Conservation (phyloP, 2,888 invertebrate genomes). For the Melangyna quadrimaculata region DNA sequence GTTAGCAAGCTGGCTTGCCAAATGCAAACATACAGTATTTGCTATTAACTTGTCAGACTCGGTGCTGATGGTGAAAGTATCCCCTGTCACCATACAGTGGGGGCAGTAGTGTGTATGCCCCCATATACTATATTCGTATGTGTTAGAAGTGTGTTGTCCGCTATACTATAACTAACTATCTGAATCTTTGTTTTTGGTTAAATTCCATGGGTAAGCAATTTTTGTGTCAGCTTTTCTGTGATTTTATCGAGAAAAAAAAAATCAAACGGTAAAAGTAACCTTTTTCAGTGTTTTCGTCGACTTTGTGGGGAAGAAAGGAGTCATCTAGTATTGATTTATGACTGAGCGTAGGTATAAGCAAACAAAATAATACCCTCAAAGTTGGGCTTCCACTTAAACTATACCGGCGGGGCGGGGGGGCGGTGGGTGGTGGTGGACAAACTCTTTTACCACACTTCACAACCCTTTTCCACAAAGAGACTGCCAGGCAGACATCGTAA, state of each 20-base stretch:
- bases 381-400: slow-evolving; percentile 6
- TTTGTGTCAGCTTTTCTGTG: slow-evolving; percentile 3
- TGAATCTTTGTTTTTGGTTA: slow-evolving; percentile 25
- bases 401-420: too few species aligned
- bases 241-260: too few species aligned
- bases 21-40: slow-evolving; percentile 29
- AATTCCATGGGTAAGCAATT: slow-evolving; percentile 18
- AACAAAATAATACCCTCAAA: background rate
- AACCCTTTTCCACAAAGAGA: background rate
- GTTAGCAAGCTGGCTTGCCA: slow-evolving; percentile 22
- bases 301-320: background rate
- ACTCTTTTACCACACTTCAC: slow-evolving; percentile 27
- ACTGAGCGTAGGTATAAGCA: background rate
- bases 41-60: slow-evolving; percentile 27
- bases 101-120: background rate
- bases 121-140: background rate
- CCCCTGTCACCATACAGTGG: slow-evolving; percentile 22
- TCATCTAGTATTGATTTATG: slow-evolving; percentile 40
- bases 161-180: background rate
- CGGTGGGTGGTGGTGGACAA: background rate
- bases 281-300: slow-evolving; percentile 14
- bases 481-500: background rate
- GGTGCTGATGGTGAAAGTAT: slow-evolving; percentile 52
- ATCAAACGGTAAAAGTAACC: background rate
- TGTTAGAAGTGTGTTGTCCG: background rate